These are phyloP conservation scores for Megaceryle torquata DNA, from an alignment of 2,113 vertebrate genomes.

Conservation along the genomic window DNA sequence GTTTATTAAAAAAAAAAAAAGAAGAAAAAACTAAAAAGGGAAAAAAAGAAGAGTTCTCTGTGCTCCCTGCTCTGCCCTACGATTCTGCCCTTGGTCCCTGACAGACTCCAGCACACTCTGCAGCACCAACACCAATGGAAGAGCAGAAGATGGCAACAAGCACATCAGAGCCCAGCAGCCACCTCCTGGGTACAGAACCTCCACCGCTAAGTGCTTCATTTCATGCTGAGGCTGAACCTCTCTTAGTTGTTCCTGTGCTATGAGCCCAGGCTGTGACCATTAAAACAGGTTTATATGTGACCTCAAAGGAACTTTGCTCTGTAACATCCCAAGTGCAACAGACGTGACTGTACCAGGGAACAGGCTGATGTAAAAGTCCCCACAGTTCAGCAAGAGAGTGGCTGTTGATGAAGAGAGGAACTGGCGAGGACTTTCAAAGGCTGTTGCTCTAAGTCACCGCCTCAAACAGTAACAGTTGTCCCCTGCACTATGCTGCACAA, in stretches of 20 bases:
- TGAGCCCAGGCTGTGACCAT: neutral
- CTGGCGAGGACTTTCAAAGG: neutral
- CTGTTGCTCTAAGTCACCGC: neutral
- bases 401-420: neutral
- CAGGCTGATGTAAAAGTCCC: neutral
- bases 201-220: neutral
- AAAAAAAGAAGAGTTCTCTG: no score
- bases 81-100: neutral
- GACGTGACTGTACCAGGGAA: neutral
- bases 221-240: accelerated
- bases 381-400: neutral
- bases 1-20: neutral
- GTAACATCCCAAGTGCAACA: neutral
- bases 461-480: accelerated
- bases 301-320: neutral
- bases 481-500: neutral
- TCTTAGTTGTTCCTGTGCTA: neutral
- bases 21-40: no score
- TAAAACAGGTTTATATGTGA: neutral
- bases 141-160: neutral
- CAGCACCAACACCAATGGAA: neutral
- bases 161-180: neutral
- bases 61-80: neutral
- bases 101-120: accelerated
- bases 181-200: neutral